Conservation (phyloP, 2,888 invertebrate genomes). For the Drosophila algonquin region DNA sequence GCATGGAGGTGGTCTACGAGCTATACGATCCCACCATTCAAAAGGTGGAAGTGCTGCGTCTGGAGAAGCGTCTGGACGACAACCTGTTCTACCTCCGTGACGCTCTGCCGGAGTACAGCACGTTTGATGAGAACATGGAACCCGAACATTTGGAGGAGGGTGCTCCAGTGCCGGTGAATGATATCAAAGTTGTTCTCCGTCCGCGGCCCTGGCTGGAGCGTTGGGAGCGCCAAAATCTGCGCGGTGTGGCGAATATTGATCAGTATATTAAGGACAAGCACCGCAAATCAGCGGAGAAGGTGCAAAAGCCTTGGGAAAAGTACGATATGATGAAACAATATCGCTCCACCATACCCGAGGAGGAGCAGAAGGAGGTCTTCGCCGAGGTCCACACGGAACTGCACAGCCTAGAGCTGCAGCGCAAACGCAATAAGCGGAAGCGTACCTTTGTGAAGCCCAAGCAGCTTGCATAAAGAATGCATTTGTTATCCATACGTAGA, state of each 20-base stretch:
- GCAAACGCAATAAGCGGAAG: conserved; percentile 87
- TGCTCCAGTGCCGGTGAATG: conserved; percentile 90
- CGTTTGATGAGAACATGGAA: conserved; percentile 96
- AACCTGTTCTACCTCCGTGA: conserved; percentile 94
- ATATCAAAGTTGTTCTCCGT: conserved; percentile 89
- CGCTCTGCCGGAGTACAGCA: conserved; percentile 95
- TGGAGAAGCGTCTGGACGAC: conserved; percentile 97
- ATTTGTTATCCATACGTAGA: conserved; percentile 60
- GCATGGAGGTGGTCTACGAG: conserved; percentile 87
- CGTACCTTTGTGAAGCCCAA: conserved; percentile 87
- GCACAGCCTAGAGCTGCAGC: conserved; percentile 88
- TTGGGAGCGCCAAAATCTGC: conserved; percentile 92
- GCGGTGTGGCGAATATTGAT: conserved; percentile 89
- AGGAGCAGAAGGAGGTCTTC: conserved; percentile 94
- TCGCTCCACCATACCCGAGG: conserved; percentile 93
- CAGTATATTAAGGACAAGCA: conserved; percentile 86
- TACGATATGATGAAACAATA: conserved; percentile 97
- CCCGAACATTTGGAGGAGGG: conserved; percentile 91
- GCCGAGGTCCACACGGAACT: conserved; percentile 91
- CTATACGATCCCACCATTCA: conserved; percentile 97
- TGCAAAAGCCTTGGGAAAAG: conserved; percentile 92
- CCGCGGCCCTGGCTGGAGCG: conserved; percentile 95
- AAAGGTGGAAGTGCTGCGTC: conserved; percentile 93
- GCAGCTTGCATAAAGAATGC: conserved; percentile 83
- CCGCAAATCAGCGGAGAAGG: conserved; percentile 85